Percentiles rank a stretch among this genome's conserved stretches.
These are phyloP conservation scores for Sepiola atlantica DNA, from an alignment of 2,888 invertebrate genomes.

Conservation along the genomic window DNA sequence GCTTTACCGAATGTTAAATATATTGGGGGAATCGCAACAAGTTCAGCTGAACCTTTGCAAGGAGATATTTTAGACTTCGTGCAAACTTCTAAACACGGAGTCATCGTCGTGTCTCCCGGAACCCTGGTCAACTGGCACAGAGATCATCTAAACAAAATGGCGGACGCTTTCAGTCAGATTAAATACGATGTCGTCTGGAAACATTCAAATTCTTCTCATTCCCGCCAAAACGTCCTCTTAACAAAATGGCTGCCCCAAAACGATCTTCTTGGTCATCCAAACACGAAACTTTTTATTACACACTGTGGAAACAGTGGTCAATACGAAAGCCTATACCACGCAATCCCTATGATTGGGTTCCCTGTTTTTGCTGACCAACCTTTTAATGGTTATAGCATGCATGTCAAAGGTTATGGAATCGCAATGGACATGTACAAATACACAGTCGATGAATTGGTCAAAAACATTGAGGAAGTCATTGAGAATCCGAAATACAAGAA, in stretches of 20 bases:
- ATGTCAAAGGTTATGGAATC: slow-evolving; percentile 56
- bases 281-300: slow-evolving; percentile 55
- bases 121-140: slow-evolving; percentile 46
- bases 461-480: slow-evolving; percentile 52
- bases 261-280: slow-evolving; percentile 51
- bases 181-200: slow-evolving; percentile 41
- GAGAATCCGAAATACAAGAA: slow-evolving; percentile 51
- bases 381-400: slow-evolving; percentile 51
- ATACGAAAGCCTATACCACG: slow-evolving; percentile 57
- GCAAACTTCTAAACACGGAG: slow-evolving; percentile 50
- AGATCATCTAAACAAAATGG: slow-evolving; percentile 48
- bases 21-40: slow-evolving; percentile 53
- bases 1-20: slow-evolving; percentile 51
- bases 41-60: slow-evolving; percentile 49
- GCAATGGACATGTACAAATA: slow-evolving; percentile 51
- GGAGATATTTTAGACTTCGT: slow-evolving; percentile 50
- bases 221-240: slow-evolving; percentile 44
- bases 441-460: slow-evolving; percentile 49
- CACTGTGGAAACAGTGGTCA: slow-evolving; percentile 57
- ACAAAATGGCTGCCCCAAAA: slow-evolving; percentile 55
- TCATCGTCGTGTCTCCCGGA: slow-evolving; percentile 55
- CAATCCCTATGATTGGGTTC: slow-evolving; percentile 57
- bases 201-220: slow-evolving; percentile 49
- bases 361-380: slow-evolving; percentile 56
- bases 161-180: slow-evolving; percentile 50